These are phyloP conservation scores for cattle (Bos taurus) DNA, from an alignment of 2,113 vertebrate genomes.

Conservation along the genomic window DNA sequence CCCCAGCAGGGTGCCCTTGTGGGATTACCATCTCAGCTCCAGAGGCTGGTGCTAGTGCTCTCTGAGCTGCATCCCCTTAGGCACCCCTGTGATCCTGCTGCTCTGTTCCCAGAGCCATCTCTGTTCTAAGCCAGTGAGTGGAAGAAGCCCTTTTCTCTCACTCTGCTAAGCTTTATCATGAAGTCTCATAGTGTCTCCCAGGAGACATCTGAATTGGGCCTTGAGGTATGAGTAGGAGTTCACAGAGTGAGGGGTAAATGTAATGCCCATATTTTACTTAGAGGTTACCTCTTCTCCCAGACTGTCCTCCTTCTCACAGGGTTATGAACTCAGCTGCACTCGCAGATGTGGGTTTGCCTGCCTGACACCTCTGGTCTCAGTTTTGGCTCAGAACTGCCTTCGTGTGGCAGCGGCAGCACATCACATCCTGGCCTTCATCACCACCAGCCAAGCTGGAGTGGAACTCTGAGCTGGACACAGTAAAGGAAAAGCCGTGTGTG, in stretches of 20 bases:
- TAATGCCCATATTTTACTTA: neutral
- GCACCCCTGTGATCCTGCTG: neutral
- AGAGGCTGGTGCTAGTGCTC: neutral
- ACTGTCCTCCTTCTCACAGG: neutral
- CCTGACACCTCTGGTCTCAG: neutral
- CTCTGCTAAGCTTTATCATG: neutral
- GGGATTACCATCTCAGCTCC: neutral
- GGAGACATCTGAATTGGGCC: neutral
- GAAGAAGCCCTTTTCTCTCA: neutral
- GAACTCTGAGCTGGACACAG: neutral
- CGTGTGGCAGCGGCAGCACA: neutral
- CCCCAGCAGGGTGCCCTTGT: neutral
- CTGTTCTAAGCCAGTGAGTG: neutral
- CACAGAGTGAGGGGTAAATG: neutral
- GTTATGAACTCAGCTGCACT: neutral
- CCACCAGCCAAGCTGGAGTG: neutral
- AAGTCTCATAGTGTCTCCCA: neutral
- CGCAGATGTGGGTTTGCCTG: no score
- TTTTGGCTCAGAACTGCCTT: neutral
- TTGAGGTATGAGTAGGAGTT: neutral
- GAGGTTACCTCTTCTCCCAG: neutral
- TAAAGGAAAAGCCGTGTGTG: neutral
- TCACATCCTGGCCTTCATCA: neutral
- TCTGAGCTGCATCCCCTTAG: neutral
- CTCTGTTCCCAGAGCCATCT: neutral